Evolutionary conservation across 2,113 vertebrate species (phyloP), one percentile per base, ranked within the genome.

Genomic region (Octodon degus): DNA sequence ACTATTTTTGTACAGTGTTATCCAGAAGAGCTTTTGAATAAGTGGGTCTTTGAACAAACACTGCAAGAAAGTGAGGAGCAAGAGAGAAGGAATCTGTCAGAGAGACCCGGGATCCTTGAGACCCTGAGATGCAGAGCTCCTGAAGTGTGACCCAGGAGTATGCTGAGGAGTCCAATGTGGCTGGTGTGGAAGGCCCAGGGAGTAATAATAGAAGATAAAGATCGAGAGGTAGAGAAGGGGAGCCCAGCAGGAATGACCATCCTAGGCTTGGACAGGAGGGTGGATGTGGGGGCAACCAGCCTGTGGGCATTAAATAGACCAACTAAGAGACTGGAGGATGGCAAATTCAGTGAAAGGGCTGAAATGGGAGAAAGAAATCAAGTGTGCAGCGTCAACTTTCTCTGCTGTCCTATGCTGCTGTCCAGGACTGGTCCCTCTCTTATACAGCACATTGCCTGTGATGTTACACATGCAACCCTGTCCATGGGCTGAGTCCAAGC

Each of bases 171-270:
- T 50, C 40, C 24, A 0, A 37, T 3, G 34, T 67, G 60, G 22
- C 43, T 34, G 43, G 60, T 27, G 4, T 4, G 10, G 37, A 32
- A 37, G 58, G 40, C 20, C 19, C 34, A 13, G 32, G 76, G 14
- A 65, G 53, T 16, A 32, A 30, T 0, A 34, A 1, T 0, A 32
- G 55, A 55, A 32, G 65, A 32, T 53, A 30, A 20, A 2, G 9
- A 24, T 10, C 40, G 47, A 40, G 32, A 50, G 16, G 10, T 1
- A 30, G 1, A 40, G 16, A 53, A 53, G 50, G 70, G 17, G 4
- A 37, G 30, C 32, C 30, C 19, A 2, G 13, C 5, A 5, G 37
- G 62, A 83, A 72, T 65, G 53, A 1, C 5, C 1, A n/a, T 8
- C n/a, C 17, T 10, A 63, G n/a, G 47, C 86, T 0, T 17, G 5